Percentiles rank a stretch among this genome's conserved stretches.
Evolutionary conservation across 2,113 vertebrate genomes (phyloP).

Genomic region (Castor canadensis): DNA sequence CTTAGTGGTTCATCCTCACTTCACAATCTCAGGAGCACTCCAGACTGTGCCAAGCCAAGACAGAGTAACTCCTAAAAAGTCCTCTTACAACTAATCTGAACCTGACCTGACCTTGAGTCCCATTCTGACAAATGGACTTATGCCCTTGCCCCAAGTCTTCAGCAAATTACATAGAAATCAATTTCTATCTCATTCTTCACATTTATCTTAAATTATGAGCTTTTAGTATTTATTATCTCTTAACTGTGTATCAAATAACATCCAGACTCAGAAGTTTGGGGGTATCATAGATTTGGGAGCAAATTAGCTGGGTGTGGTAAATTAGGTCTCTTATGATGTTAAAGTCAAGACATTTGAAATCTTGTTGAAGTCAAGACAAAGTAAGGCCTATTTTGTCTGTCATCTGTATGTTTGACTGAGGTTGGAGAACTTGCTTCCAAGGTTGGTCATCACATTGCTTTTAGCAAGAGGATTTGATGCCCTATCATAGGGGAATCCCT

Average conservation of each 20-base stretch:
- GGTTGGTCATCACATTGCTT: background rate
- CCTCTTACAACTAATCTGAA: background rate
- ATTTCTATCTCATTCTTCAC: background rate
- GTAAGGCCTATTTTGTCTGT: no score
- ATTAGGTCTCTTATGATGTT: background rate
- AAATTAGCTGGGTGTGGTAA: background rate
- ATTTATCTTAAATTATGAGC: background rate
- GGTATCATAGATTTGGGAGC: background rate
- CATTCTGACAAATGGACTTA: background rate
- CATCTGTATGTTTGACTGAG: background rate
- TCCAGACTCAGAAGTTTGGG: background rate
- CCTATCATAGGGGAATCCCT: background rate
- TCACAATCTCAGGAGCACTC: background rate
- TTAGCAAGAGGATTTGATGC: background rate
- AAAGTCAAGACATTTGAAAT: background rate
- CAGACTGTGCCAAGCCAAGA: background rate
- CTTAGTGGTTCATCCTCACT: background rate
- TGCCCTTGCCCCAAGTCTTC: background rate
- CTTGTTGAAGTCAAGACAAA: no score
- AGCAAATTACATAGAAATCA: background rate
- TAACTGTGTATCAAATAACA: background rate
- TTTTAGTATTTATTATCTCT: background rate
- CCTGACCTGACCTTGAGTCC: background rate
- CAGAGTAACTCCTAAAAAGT: no score
- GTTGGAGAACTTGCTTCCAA: background rate